Evolutionary conservation across 2,797 vertebrate species (phyloP), one percentile per base, ranked within the genome.

Genomic region (Sebastes matsubarae): DNA sequence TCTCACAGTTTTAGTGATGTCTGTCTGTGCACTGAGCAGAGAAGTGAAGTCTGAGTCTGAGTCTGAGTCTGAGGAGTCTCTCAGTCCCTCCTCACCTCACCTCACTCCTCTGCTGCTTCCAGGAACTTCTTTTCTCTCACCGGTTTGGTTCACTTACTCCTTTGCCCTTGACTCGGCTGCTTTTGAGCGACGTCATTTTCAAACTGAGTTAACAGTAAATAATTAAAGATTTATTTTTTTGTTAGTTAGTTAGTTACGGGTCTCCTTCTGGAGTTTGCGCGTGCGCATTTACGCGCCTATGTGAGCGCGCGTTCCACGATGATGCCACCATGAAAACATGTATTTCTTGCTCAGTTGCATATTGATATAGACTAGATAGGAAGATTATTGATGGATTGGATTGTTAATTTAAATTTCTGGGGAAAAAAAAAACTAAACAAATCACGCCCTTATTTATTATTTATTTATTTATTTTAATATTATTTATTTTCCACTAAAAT

Each of bases 101-200:
- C 86, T 78, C 86, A n/a, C 74, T 75, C 64, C 66, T 57, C 77
- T 25, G 84, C 86, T 29, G 83, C 88, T 74, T 89, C 88, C 81
- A 89, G 89, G 88, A 92, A 91, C 80, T 87, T 72, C 61, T 82
- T 60, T 72, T 54, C 73, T 75, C 54, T 42, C 55, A 60, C 72
- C 75, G 32, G 61, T 85, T 81, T 84, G 46, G 46, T 50, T 4
- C 3, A 7, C 38, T 52, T 54, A n/a, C 71, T 81, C 77, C 72
- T 90, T 85, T 89, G 88, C 85, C 88, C 88, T 90, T 90, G 77
- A 90, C 82, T 32, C 54, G 12, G 55, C 68, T 73, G 73, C 6
- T 2, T 24, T 72, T 20, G 77, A 29, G 27, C 78, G 20, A 83
- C 82, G 85, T 90, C 68, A 87, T 81, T 71, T 50, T 65, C 22